Evolutionary conservation across 1,140 invertebrate genomes (phyloP).

Genomic region (Cecropterus lyciades): DNA sequence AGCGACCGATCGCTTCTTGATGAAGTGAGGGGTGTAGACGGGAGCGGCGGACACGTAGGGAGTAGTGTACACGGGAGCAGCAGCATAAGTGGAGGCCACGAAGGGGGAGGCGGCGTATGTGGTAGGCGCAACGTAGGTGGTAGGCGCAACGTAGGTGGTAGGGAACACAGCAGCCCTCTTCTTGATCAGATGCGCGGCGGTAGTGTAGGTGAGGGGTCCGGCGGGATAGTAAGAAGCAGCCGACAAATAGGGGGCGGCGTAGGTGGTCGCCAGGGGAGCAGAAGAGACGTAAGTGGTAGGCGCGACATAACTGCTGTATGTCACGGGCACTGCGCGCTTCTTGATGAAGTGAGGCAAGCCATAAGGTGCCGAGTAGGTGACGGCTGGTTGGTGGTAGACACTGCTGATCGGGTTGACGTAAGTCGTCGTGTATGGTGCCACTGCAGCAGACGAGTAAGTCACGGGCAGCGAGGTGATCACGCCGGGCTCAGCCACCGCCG

Average conservation of each 20-base stretch:
- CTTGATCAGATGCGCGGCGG: slow-evolving; percentile 56
- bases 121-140: slow-evolving; percentile 42
- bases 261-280: slow-evolving; percentile 49
- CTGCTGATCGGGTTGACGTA: slow-evolving; percentile 15
- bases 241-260: slow-evolving; percentile 45
- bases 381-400: slow-evolving; percentile 47
- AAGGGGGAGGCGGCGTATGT: slow-evolving; percentile 39
- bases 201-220: slow-evolving; percentile 41
- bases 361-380: slow-evolving; percentile 43
- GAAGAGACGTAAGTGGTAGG: slow-evolving; percentile 36
- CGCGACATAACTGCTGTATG: slow-evolving; percentile 48
- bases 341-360: slow-evolving; percentile 58
- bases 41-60: slow-evolving; percentile 43
- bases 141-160: slow-evolving; percentile 41
- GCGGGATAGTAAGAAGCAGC: slow-evolving; percentile 32
- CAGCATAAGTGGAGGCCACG: slow-evolving; percentile 41
- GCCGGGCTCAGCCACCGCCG: slow-evolving; percentile 63
- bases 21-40: slow-evolving; percentile 49
- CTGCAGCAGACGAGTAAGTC: slow-evolving; percentile 58
- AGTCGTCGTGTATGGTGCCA: slow-evolving; percentile 43
- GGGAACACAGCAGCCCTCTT: slow-evolving; percentile 53
- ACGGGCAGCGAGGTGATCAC: slow-evolving; percentile 33
- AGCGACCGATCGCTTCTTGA: slow-evolving; percentile 65
- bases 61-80: slow-evolving; percentile 45
- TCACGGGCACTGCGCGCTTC: slow-evolving; percentile 54